phyloP scores from a whole-genome alignment of 2,113 vertebrate species.

The Galemys pyrenaicus region DNA sequence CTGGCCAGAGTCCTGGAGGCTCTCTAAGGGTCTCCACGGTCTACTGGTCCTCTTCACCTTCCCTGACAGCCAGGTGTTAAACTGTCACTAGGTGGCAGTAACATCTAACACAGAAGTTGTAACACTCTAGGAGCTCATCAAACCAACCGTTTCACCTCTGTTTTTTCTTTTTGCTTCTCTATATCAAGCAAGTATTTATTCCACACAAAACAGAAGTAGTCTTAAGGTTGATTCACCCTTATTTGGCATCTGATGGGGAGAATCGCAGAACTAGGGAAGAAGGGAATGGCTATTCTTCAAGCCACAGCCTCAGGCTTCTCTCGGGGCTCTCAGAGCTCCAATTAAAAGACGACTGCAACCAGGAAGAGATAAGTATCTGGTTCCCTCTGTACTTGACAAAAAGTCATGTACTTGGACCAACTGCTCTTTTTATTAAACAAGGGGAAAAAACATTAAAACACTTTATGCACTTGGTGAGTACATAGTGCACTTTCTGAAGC shows the following conservation, averaged over 20 bases:
- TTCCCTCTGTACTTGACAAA: neutral
- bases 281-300: neutral
- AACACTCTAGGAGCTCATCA: neutral
- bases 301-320: neutral
- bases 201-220: neutral
- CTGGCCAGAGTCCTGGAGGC: neutral
- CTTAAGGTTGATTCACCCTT: neutral
- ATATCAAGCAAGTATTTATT: neutral
- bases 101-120: conserved; percentile 61
- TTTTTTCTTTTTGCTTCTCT: neutral
- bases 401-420: neutral
- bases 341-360: neutral
- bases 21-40: too few species aligned
- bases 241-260: conserved; percentile 21
- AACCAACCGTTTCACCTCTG: neutral
- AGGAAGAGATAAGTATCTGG: neutral
- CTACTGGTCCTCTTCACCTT: neutral
- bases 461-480: neutral
- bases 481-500: neutral
- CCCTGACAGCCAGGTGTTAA: conserved; percentile 41
- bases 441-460: neutral
- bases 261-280: neutral
- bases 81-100: conserved; percentile 79
- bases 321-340: neutral
- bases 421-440: neutral